These are phyloP conservation scores for Aspiorhynchus laticeps DNA, from an alignment of 2,113 vertebrate genomes.

Conservation along the genomic window DNA sequence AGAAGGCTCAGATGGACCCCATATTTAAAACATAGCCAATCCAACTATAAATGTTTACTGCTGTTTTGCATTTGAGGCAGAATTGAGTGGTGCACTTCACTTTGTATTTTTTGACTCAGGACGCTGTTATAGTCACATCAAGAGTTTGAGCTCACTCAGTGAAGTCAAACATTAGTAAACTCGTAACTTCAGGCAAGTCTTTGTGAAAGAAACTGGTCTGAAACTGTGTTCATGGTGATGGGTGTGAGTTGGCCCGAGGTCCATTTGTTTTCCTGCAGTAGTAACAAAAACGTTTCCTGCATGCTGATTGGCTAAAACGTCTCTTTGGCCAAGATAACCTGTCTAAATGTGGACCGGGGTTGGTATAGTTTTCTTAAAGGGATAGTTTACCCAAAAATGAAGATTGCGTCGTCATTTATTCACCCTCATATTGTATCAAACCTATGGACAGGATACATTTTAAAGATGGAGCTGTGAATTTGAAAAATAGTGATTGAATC, in stretches of 20 bases:
- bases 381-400: neutral
- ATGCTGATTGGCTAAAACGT: conserved; percentile 72
- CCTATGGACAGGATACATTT: neutral
- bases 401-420: neutral
- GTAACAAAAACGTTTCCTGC: conserved; percentile 75
- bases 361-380: neutral
- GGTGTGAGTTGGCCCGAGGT: conserved; percentile 68
- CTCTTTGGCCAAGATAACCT: conserved; percentile 3
- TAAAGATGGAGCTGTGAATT: neutral
- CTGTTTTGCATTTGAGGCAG: conserved; percentile 36
- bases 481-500: neutral
- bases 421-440: neutral
- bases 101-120: conserved; percentile 26
- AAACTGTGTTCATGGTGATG: conserved; percentile 82
- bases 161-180: conserved; percentile 37
- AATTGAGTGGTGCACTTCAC: neutral
- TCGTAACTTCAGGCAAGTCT: neutral
- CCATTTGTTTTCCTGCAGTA: conserved; percentile 76
- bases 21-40: conserved; percentile 58
- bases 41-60: conserved; percentile 63
- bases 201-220: conserved; percentile 57
- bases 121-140: conserved; percentile 21
- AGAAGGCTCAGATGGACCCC: conserved; percentile 50
- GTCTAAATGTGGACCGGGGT: neutral
- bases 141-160: conserved; percentile 20